Evolutionary conservation across 1,140 invertebrate species (phyloP), one percentile per base, ranked within the genome.

Genomic region (Meloidogyne exigua): DNA sequence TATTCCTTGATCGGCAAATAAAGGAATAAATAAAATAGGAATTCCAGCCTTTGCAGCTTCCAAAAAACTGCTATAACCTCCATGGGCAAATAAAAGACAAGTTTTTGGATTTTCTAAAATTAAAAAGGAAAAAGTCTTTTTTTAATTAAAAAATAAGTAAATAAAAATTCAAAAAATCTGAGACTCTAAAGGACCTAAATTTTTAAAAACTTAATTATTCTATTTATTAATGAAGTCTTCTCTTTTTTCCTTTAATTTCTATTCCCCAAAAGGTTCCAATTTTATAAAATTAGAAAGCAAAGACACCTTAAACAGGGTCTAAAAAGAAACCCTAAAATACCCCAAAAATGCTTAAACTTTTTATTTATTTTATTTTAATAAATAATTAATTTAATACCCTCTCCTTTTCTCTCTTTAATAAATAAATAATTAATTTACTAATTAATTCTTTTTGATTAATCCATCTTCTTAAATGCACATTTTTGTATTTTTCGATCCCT

Each of bases 391-490:
- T n/a, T n/a, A n/a, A n/a, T n/a, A n/a, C n/a, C n/a, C n/a, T n/a
- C n/a, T n/a, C n/a, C n/a, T n/a, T n/a, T n/a, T n/a, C n/a, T n/a
- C n/a, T n/a, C n/a, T n/a, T n/a, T n/a, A n/a, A 3, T 32, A 32
- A 28, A 18, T 62, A 57, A 26, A 25, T 15, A 72, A 26, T 28
- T 64, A 25, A 64, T 79, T 66, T 79, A 85, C 86, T 80, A 82
- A 87, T 86, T n/a, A 87, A 76, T 21, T 88, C 83, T 72, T 85
- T 85, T 72, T 87, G 85, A 39, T 86, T 86, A 32, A 87, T 76
- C 85, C 85, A 87, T 73, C 87, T 81, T 11, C 84, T 57, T 44
- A 88, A 69, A 66, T 88, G 81, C 32, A 87, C 72, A 70, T 87
- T 81, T 21, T 71, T 66, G 25, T 78, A 80, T 26, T 77, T 81